Conservation (phyloP, 64 coral and sea anemone genomes). For the Platygyra sinensis region DNA sequence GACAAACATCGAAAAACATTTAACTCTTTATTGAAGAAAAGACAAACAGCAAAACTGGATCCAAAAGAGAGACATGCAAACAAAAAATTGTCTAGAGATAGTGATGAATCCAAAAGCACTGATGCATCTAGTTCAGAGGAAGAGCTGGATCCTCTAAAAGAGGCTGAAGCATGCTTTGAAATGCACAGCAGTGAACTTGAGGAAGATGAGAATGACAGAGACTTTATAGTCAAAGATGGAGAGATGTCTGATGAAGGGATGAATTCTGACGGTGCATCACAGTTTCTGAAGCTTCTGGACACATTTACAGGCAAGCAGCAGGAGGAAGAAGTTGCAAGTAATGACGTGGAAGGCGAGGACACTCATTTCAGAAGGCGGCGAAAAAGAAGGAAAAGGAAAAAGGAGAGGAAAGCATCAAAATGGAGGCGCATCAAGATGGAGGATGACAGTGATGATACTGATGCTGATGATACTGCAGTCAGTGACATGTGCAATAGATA, state of each 20-base stretch:
- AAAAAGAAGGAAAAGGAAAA: slow-evolving; percentile 33
- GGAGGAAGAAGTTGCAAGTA: background rate
- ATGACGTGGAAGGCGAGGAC: background rate
- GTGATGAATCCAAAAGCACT: background rate
- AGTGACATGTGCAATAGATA: background rate
- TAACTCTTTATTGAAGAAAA: slow-evolving; percentile 52
- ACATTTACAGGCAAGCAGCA: slow-evolving; percentile 40
- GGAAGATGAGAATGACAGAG: slow-evolving; percentile 78
- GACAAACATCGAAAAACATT: slow-evolving; percentile 51
- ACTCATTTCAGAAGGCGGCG: background rate
- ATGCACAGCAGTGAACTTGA: slow-evolving; percentile 52
- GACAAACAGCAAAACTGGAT: slow-evolving; percentile 45
- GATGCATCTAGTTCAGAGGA: slow-evolving; percentile 10
- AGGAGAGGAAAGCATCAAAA: slow-evolving; percentile 28
- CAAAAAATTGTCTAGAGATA: background rate
- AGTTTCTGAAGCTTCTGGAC: slow-evolving; percentile 73
- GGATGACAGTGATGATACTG: slow-evolving; percentile 73
- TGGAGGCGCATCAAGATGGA: slow-evolving; percentile 73
- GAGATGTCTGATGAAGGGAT: slow-evolving; percentile 70
- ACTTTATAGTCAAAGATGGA: slow-evolving; percentile 81
- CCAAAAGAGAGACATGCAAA: slow-evolving; percentile 40
- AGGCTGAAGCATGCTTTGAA: slow-evolving; percentile 6
- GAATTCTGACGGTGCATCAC: slow-evolving; percentile 67
- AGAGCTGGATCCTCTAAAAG: slow-evolving; percentile 26
- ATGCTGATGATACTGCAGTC: background rate